Base-by-base conservation (phyloP, 1,140 invertebrate species). In the Lamellibrachia luymesi region DNA sequence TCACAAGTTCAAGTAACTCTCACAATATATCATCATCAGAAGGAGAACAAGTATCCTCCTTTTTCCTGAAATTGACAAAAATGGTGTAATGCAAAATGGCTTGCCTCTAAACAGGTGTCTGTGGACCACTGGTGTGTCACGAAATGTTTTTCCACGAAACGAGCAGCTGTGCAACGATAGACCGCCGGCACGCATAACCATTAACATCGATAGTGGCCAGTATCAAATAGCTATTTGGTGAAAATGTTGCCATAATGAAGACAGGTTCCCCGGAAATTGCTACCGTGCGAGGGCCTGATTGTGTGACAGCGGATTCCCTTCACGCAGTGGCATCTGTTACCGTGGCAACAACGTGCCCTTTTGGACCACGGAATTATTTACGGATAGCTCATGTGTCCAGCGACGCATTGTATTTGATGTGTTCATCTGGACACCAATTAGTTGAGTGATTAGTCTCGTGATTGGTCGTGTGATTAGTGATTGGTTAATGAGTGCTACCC, bases 181-280 rank as follows among this genome's bases (percentile, higher is more conserved):
- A 80, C 64, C 64, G 13, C 64, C 64, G 64, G 64, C 64, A 80
- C 4, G 64, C 64, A 80, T 80, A 80, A 80, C 64, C 64, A 80
- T 80, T 80, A 80, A 80, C 64, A 80, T 80, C 64, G 64, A 80
- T 80, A 80, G 64, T 80, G 64, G 25, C 64, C 64, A 80, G 64
- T 80, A 80, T 80, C 64, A 80, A 80, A 80, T 80, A 80, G 64
- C 64, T 22, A 80, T 80, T 80, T 80, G 64, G 64, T 22, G 64
- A 80, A 80, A 80, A 80, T 22, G 1, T 22, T 80, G 64, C 64
- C 13, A 17, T 80, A 80, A 80, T 80, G 64, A 80, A 80, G 64
- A 80, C 64, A 80, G 64, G 13, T 80, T 22, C 64, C 25, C 64
- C 64, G 64, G 64, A 80, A 80, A 80, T 80, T 80, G 64, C 64